Evolutionary conservation across 2,113 vertebrate species (phyloP).

Genomic region (Platichthys stellatus): DNA sequence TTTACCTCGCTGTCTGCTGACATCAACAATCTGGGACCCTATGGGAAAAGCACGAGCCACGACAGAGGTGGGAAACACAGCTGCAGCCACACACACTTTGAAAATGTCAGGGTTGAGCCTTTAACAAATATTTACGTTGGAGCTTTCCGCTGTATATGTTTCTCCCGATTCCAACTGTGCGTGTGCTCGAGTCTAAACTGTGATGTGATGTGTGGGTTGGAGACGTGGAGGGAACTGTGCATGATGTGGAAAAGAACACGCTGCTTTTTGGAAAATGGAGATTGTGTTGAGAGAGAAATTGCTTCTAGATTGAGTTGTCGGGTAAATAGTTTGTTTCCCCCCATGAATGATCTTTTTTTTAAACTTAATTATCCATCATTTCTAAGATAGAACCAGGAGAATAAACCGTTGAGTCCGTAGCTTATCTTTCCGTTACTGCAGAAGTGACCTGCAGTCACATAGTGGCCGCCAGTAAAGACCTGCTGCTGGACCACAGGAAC

Average conservation of each 20-base stretch:
- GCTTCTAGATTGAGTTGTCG: too few species aligned
- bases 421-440: too few species aligned
- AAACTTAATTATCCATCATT: too few species aligned
- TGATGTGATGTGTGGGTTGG: background rate
- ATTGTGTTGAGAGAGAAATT: background rate
- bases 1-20: background rate
- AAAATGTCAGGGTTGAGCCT: background rate
- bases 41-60: background rate
- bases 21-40: background rate
- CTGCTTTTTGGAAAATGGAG: background rate
- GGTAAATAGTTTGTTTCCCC: too few species aligned
- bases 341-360: too few species aligned
- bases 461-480: too few species aligned
- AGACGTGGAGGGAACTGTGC: background rate
- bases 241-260: too few species aligned
- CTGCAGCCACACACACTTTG: background rate
- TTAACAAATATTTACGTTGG: constrained; percentile 8
- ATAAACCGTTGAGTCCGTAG: too few species aligned
- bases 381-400: too few species aligned
- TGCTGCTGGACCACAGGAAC: too few species aligned
- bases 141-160: background rate
- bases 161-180: background rate
- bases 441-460: too few species aligned
- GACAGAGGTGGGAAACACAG: background rate
- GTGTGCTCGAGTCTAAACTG: background rate